Evolutionary conservation across 2,797 vertebrate species (phyloP), one percentile per base, ranked within the genome.

Genomic region (Distichodus sexfasciatus): DNA sequence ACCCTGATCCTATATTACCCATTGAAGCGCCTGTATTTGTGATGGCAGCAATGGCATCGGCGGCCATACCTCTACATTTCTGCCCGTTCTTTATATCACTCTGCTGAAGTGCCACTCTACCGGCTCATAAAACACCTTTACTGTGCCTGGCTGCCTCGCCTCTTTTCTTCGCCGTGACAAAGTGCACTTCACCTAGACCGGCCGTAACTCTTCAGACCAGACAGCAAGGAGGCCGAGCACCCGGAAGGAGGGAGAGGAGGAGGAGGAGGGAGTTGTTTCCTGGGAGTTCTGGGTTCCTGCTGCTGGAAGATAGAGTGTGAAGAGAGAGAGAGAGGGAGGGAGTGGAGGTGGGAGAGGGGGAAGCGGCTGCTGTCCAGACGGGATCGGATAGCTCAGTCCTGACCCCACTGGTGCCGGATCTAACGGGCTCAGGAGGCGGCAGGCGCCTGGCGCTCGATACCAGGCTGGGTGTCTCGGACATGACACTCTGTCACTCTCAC

Each of bases 41-140:
- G n/a, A n/a, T n/a, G 28, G 41, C 50, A 57, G 36, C 8, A 31
- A 12, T 53, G 19, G 31, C 29, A 11, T 4, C 12, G 6, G 38
- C 40, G 14, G 46, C 15, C 2, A 46, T 36, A 50, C 29, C 29
- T 66, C 10, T 50, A 58, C 44, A 29, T 23, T 14, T 54, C 21
- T 4, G 35, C 33, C 81, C 80, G 84, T 91, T 90, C 87, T 89
- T 90, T 89, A 89, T 87, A 87, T 82, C 84, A 86, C 81, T 89
- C 71, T 47, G 38, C 31, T 36, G 83, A 88, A 83, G 85, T 64
- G 54, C 66, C 81, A 80, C 81, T 79, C 85, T 76, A 78, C 68
- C 55, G 80, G 35, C 85, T 81, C 82, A 88, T 92, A 90, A 92
- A 91, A 80, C 85, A 88, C 43, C 57, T 90, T 90, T 90, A 90